Evolutionary conservation across 2,888 invertebrate genomes (phyloP), one percentile per base, ranked within the genome.

Genomic region (Erebia ligea): DNA sequence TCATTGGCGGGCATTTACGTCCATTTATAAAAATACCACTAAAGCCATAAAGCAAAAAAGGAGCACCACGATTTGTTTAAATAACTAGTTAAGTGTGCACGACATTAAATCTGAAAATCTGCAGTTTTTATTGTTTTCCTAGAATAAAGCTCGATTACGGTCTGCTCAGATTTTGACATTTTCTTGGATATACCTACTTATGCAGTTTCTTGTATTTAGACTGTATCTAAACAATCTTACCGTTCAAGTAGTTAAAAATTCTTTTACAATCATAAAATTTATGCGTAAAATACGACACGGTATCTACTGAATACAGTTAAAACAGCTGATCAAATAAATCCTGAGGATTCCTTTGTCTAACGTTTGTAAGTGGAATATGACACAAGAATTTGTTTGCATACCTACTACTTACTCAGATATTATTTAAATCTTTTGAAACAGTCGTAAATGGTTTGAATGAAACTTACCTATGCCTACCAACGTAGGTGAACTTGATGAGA

Each of bases 251-350:
- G 34, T 62, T 62, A 19, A 56, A 56, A 57, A 48, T 50, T 42
- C 57, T 67, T 40, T 48, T 21, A 10, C 61, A 52, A 21, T 19
- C 19, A 56, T 34, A 64, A 57, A 69, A 67, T 72, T 61, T 72
- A 72, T 72, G 68, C 67, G 68, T 68, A 64, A 68, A 74, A 62
- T 73, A 48, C 57, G 72, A 71, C 66, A 74, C 71, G 71, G 69
- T 61, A 34, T 25, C 52, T 25, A 67, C 75, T 78, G 54, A 78
- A 80, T 82, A 82, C 84, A 86, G 84, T 82, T 75, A 78, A 81
- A 82, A 85, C 92, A 92, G 77, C 90, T 92, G 92, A 85, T 84
- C 82, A 90, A 91, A 92, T 88, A 91, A 92, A 92, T 92, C 92
- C 86, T 73, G 71, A 73, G 75, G 76, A 78, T 75, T 68, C 79